Conservation (phyloP, 2,888 invertebrate species). For the Noctua janthe region DNA sequence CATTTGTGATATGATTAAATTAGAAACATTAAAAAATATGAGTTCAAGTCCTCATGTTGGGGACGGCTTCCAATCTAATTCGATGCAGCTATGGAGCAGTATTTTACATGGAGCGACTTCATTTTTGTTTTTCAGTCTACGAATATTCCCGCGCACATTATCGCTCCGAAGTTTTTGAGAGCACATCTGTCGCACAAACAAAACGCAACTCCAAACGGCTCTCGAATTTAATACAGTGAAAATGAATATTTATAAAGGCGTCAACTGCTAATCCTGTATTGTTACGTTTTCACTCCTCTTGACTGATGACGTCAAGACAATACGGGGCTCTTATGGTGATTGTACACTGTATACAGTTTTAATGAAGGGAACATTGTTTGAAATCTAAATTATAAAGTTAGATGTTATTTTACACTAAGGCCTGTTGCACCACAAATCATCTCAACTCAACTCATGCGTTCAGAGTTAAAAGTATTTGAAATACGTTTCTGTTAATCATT, state of each 20-base stretch:
- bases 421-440: no score
- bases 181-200: slow-evolving; percentile 87
- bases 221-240: slow-evolving; percentile 82
- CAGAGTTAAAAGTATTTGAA: no score
- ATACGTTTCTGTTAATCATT: not conserved
- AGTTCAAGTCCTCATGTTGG: not conserved
- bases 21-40: not conserved
- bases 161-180: slow-evolving; percentile 56
- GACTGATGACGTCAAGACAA: slow-evolving; percentile 88
- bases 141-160: slow-evolving; percentile 39
- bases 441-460: no score
- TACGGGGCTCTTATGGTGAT: slow-evolving; percentile 79
- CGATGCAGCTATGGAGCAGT: not conserved
- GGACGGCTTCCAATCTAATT: not conserved
- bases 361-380: slow-evolving; percentile 3
- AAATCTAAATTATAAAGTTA: not conserved
- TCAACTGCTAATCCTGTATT: slow-evolving; percentile 89
- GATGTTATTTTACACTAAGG: no score
- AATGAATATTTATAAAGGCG: slow-evolving; percentile 90
- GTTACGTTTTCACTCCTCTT: slow-evolving; percentile 86
- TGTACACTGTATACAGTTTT: slow-evolving; percentile 73
- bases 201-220: slow-evolving; percentile 80
- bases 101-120: not conserved
- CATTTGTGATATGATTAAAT: not conserved
- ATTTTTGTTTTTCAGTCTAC: slow-evolving; percentile 3